phyloP scores from a whole-genome alignment of 2,888 invertebrate species.

The Meteorus cinctellus region DNA sequence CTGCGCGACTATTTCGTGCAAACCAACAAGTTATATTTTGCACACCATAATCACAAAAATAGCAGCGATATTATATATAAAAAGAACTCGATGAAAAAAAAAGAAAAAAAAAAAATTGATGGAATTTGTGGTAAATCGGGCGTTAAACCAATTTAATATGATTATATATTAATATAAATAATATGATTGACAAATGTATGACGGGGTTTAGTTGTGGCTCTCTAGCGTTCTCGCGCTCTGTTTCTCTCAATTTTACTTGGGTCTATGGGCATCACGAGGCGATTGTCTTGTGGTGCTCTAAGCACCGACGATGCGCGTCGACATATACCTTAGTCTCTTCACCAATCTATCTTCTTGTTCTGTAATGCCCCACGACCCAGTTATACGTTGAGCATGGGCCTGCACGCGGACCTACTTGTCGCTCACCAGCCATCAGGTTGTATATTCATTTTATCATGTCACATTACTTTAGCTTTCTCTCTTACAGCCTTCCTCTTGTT shows the following conservation, averaged over 20 bases:
- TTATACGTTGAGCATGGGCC: slow-evolving; percentile 15
- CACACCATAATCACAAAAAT: not conserved
- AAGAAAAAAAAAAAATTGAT: slow-evolving; percentile 7
- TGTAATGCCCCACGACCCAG: slow-evolving; percentile 48
- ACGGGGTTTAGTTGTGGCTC: not conserved
- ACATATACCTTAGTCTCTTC: slow-evolving; percentile 47
- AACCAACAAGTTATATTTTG: slow-evolving; percentile 6
- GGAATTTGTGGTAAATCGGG: slow-evolving; percentile 24
- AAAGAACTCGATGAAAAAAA: not conserved
- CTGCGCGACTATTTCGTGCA: slow-evolving; percentile 1
- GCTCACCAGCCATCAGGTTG: slow-evolving; percentile 31
- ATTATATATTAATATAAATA: slow-evolving; percentile 18
- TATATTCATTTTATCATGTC: slow-evolving; percentile 31
- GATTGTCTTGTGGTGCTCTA: slow-evolving; percentile 47
- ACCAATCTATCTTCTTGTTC: slow-evolving; percentile 39
- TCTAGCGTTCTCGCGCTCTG: slow-evolving; percentile 56
- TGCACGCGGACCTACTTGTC: slow-evolving; percentile 31
- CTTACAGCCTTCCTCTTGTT: slow-evolving; percentile 14
- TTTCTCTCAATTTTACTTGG: slow-evolving; percentile 52
- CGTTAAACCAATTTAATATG: slow-evolving; percentile 5
- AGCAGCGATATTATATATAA: not conserved
- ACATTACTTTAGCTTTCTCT: slow-evolving; percentile 26
- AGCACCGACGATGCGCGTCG: slow-evolving; percentile 60
- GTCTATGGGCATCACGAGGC: slow-evolving; percentile 44
- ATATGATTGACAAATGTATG: not conserved